A percentile compares a stretch with the other conserved stretches of the same genome.
Conservation (phyloP, 1,140 invertebrate species). For the Leptopilina clavipes region DNA sequence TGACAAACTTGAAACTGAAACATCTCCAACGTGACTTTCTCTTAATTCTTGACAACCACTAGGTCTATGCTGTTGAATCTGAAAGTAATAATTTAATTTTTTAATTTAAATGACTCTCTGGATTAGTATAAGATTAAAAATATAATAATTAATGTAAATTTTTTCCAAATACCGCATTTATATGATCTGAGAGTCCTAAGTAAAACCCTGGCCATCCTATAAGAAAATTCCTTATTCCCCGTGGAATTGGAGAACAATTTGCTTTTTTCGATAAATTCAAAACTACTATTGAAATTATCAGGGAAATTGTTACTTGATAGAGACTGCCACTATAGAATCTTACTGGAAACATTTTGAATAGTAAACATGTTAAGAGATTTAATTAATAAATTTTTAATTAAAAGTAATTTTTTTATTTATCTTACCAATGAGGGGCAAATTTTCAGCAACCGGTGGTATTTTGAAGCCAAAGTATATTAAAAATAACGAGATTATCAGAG, state of each 20-base stretch:
- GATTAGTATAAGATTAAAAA: constrained; percentile 18
- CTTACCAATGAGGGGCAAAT: constrained; percentile 80
- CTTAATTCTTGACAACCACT: constrained; percentile 69
- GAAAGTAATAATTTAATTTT: constrained; percentile 10
- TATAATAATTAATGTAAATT: too few species aligned
- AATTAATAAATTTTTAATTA: not conserved
- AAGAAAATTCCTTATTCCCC: constrained; percentile 75
- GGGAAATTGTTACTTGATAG: constrained; percentile 77
- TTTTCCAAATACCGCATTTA: constrained; percentile 59
- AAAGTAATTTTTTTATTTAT: not conserved
- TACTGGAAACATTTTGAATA: constrained; percentile 72
- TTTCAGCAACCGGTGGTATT: constrained; percentile 76
- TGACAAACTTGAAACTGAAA: constrained; percentile 51
- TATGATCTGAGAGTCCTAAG: constrained; percentile 72
- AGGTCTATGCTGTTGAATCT: constrained; percentile 62
- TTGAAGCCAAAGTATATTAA: constrained; percentile 80
- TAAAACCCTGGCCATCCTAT: constrained; percentile 75
- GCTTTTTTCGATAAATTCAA: constrained; percentile 76
- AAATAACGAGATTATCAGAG: constrained; percentile 77
- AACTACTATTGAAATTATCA: constrained; percentile 79
- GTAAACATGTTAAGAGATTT: constrained; percentile 43
- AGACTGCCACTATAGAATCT: constrained; percentile 77
- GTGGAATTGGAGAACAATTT: constrained; percentile 75
- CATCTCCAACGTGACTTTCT: constrained; percentile 61
- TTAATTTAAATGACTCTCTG: not conserved